A percentile compares a stretch with the other conserved stretches of the same genome.
phyloP scores from a whole-genome alignment of 92 coral and sea anemone genomes.

The Actinostola sp. region DNA sequence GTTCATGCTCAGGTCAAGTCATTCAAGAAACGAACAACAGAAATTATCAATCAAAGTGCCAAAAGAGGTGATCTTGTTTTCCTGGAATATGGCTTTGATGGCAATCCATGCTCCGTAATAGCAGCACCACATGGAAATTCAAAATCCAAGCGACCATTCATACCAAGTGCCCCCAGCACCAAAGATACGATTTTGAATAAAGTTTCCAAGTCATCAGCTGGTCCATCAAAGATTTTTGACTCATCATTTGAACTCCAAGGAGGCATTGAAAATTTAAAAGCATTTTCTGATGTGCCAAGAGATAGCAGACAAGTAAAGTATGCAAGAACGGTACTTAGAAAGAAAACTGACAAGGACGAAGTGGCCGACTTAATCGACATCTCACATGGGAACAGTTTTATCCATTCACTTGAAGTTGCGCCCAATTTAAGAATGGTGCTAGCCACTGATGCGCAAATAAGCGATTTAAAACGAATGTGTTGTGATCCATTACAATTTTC shows the following conservation, averaged over 20 bases:
- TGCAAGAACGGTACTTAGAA: slow-evolving; percentile 9
- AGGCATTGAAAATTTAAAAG: slow-evolving; percentile 22
- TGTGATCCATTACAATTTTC: slow-evolving; percentile 18
- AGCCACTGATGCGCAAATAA: slow-evolving; percentile 12
- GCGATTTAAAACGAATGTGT: slow-evolving; percentile 28
- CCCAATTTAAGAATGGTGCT: slow-evolving; percentile 41
- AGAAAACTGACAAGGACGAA: slow-evolving; percentile 27
- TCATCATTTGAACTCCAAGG: slow-evolving; percentile 25
- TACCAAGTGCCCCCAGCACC: slow-evolving; percentile 24
- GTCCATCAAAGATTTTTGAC: slow-evolving; percentile 53
- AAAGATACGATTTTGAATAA: slow-evolving; percentile 10
- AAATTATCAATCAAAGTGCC: slow-evolving; percentile 18
- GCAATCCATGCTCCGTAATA: slow-evolving; percentile 19
- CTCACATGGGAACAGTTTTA: slow-evolving; percentile 17
- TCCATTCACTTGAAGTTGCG: slow-evolving; percentile 25
- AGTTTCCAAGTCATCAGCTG: slow-evolving; percentile 5
- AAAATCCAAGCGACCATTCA: slow-evolving; percentile 12
- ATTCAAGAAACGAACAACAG: slow-evolving; percentile 37
- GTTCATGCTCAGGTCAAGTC: slow-evolving; percentile 26
- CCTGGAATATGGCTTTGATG: slow-evolving; percentile 33
- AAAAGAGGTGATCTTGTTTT: slow-evolving; percentile 18
- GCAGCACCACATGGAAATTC: slow-evolving; percentile 37
- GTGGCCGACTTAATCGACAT: slow-evolving; percentile 34
- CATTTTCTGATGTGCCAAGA: slow-evolving; percentile 36
- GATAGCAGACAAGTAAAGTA: slow-evolving; percentile 26